These are phyloP conservation scores for Ranitomeya variabilis DNA, from an alignment of 2,113 vertebrate genomes.

Conservation along the genomic window DNA sequence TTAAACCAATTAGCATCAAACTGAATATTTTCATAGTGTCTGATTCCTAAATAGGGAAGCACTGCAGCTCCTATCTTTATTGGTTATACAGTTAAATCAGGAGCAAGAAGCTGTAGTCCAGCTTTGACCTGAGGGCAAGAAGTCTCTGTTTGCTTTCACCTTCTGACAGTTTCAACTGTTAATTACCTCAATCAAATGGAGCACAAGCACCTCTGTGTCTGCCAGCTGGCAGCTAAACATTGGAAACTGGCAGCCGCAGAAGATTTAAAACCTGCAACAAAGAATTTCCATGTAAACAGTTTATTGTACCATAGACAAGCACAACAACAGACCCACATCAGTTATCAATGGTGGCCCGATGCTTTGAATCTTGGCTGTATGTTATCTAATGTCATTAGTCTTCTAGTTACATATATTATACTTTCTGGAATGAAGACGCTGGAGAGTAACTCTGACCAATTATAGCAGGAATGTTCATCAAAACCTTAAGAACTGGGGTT, in stretches of 20 bases:
- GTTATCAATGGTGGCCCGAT: constrained; percentile 70
- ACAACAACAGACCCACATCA: constrained; percentile 64
- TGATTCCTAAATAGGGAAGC: constrained; percentile 69
- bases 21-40: neutral
- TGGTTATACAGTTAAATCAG: constrained; percentile 76
- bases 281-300: constrained; percentile 78
- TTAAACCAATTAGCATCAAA: neutral
- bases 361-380: neutral
- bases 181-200: constrained; percentile 76
- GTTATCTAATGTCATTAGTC: constrained; percentile 27
- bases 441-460: neutral
- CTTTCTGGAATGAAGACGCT: constrained; percentile 19
- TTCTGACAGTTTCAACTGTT: constrained; percentile 76
- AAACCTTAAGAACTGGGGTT: neutral
- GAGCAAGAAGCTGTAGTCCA: constrained; percentile 74
- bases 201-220: constrained; percentile 80
- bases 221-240: constrained; percentile 76
- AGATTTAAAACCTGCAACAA: constrained; percentile 84
- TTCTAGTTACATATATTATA: neutral
- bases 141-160: constrained; percentile 78
- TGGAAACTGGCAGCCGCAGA: constrained; percentile 70
- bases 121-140: constrained; percentile 79
- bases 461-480: constrained; percentile 6
- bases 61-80: constrained; percentile 72
- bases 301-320: constrained; percentile 72